These are phyloP conservation scores for Alligator mississippiensis DNA, from an alignment of 2,113 vertebrate genomes.

Conservation along the genomic window DNA sequence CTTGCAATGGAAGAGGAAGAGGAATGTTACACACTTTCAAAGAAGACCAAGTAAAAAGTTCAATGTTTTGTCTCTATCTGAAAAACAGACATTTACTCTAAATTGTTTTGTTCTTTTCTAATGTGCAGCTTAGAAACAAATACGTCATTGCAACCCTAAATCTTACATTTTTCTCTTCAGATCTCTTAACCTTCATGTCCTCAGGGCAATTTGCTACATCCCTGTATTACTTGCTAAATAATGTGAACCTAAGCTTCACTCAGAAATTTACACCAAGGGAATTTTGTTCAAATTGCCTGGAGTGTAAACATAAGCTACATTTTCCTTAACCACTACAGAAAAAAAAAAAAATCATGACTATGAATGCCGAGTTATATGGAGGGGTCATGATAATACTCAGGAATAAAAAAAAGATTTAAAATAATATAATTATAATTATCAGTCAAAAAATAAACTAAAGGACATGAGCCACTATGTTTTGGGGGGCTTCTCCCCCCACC, in stretches of 20 bases:
- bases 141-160: neutral
- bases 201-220: neutral
- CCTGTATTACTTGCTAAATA: neutral
- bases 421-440: neutral
- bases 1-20: neutral
- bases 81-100: neutral
- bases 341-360: neutral
- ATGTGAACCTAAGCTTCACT: neutral
- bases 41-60: neutral
- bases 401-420: neutral
- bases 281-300: neutral
- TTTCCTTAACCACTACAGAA: neutral
- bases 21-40: neutral
- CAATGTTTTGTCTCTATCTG: neutral
- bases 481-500: no score
- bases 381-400: neutral
- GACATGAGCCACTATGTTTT: neutral
- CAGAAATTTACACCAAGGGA: neutral
- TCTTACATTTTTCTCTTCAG: neutral
- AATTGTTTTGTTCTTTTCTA: neutral
- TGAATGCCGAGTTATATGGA: neutral
- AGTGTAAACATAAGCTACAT: neutral
- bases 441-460: neutral
- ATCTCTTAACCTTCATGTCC: neutral
- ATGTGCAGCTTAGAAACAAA: neutral